Evolutionary conservation across 2,888 invertebrate genomes (phyloP), one percentile per base, ranked within the genome.

Genomic region (Drosophila paracracens): DNA sequence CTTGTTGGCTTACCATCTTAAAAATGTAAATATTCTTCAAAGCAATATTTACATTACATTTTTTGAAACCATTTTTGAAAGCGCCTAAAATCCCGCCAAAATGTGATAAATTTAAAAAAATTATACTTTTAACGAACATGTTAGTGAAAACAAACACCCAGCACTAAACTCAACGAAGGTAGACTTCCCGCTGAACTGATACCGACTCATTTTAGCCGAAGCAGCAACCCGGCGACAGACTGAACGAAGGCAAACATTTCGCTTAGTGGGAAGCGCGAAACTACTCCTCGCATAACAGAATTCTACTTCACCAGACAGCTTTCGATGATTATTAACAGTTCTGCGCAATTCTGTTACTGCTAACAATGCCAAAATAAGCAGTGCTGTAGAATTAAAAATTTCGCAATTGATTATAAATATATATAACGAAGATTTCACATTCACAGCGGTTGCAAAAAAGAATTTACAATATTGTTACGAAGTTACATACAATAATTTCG

Each of bases 1-100:
- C 16, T 8, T 46, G 8, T 46, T 46, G 16, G 16, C 0, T 25
- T 16, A 16, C 16, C 21, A 46, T 46, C 25, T 46, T 16, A 8
- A 16, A 25, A 25, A 21, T 8, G 13, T 16, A 43, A 4, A 46
- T 4, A 25, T 8, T 4, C 18, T 16, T 8, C 16, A 46, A 8
- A 46, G 7, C 7, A 7, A 46, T 13, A 21, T 21, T 21, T 21
- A 2, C 7, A 11, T 2, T n/a, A 2, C 10, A 11, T 11, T 40
- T 40, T n/a, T 40, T n/a, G 29, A 7, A 35, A 35, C 3, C 18
- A 11, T 25, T 29, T 68, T 66, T 50, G 0, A 50, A 18, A 10
- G 18, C 53, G 54, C 70, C 70, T 62, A 56, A 51, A 16, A 51
- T 31, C 4, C 2, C 5, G 46, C 70, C 0, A 36, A 10, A 21